Base-by-base conservation (phyloP, 2,888 invertebrate species). In the Agrotis clavis region DNA sequence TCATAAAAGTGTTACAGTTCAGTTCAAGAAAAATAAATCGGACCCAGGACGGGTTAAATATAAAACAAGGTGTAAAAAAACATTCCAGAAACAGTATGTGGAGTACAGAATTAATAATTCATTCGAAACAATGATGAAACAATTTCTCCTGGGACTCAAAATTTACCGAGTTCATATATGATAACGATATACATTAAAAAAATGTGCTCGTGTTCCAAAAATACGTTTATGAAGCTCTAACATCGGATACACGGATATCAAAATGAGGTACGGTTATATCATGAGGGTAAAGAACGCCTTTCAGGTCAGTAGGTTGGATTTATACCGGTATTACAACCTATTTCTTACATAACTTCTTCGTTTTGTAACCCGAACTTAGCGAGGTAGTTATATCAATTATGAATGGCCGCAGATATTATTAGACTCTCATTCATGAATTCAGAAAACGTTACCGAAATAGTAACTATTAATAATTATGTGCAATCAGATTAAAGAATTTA, bases 91-190 rank as follows among this genome's bases (percentile, higher is more conserved):
- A 51, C 51, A 30, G 25, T 25, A 63, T 50, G 16, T 16, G 56
- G 48, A n/a, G n/a, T 53, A 45, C 13, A 19, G n/a, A 65, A 74
- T 79, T 79, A 74, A 74, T 65, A 62, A 74, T 80, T 77, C 51
- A 79, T 61, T 62, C 51, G 48, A 45, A 61, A 18, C 69, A 30
- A 30, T 35, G 64, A 21, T 61, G 80, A 48, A 62, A 65, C 9
- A 18, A 80, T 53, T 65, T 69, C 77, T 56, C 77, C 19, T 1
- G 51, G n/a, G 75, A 48, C 13, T 19, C 2, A 21, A 61, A 56
- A 48, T 56, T 65, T 48, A 19, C 41, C 18, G 19, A 67, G 25
- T 18, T 21, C 30, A 18, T 19, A 59, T 51, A 30, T 48, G 1
- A 53, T 35, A 30, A 35, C 18, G 19, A 57, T 25, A 57, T 25